These are phyloP conservation scores for Oophaga pumilio DNA, from an alignment of 2,113 vertebrate genomes.

Conservation along the genomic window DNA sequence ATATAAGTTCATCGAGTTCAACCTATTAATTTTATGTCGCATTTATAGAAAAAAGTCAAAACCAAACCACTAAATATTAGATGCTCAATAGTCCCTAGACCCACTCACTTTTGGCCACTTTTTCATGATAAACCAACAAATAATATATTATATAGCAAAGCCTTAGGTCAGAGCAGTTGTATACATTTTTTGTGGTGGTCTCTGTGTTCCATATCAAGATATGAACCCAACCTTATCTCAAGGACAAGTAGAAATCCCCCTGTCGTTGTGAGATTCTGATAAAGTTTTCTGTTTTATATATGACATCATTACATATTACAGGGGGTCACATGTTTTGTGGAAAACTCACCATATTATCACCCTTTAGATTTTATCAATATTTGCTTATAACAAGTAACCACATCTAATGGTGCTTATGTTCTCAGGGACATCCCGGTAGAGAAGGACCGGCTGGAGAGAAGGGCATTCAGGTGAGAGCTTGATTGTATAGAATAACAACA, in stretches of 20 bases:
- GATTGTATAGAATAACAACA: neutral
- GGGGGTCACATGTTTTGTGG: neutral
- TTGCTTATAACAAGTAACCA: neutral
- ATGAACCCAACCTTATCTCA: no score
- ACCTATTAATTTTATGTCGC: neutral
- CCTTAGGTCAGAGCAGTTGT: no score
- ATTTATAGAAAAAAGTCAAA: neutral
- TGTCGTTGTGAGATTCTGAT: neutral
- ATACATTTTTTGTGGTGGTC: no score
- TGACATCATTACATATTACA: neutral
- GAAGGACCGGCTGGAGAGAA: constrained; percentile 90
- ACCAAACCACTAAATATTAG: neutral
- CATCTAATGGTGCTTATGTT: neutral
- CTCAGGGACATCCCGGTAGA: constrained; percentile 89
- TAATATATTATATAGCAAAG: neutral
- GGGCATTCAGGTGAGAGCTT: constrained; percentile 78
- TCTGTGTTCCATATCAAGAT: no score
- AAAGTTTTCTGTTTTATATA: neutral
- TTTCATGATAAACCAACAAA: neutral
- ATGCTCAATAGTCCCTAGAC: neutral
- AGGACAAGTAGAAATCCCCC: neutral
- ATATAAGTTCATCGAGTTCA: neutral
- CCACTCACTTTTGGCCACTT: neutral
- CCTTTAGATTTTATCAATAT: no score
- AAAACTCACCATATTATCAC: neutral